phyloP scores from a whole-genome alignment of 2,888 invertebrate species.

The Hanleya hanleyi region DNA sequence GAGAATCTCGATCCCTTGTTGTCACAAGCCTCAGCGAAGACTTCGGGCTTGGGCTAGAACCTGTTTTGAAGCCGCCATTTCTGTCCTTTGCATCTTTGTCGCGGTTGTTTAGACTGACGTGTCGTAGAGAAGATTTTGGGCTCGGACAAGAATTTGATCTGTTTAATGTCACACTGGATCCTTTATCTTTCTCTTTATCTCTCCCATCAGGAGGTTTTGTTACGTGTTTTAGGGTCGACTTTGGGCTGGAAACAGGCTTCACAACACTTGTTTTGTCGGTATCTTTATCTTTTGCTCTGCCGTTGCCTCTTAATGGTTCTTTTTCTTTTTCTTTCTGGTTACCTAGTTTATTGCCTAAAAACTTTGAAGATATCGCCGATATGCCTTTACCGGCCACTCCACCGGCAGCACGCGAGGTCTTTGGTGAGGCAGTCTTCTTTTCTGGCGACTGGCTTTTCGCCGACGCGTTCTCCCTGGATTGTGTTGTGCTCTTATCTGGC shows the following conservation, averaged over 20 bases:
- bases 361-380: background rate
- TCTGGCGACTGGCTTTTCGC: conserved; percentile 9
- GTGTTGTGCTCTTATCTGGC: background rate
- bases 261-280: background rate
- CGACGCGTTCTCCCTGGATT: background rate
- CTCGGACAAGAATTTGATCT: conserved; percentile 1
- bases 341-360: background rate
- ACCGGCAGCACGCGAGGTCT: background rate
- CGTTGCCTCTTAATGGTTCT: conserved; percentile 14
- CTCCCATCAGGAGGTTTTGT: background rate
- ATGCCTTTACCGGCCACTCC: background rate
- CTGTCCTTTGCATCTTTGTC: background rate
- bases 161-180: conserved; percentile 3
- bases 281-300: conserved; percentile 2
- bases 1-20: background rate
- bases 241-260: background rate
- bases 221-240: background rate
- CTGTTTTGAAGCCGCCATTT: background rate
- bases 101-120: background rate
- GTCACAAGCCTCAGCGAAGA: background rate
- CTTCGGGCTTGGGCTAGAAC: background rate
- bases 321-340: conserved; percentile 4
- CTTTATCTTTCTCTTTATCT: conserved; percentile 20
- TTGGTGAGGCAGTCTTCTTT: background rate
- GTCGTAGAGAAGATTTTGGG: background rate